Percentiles rank a stretch among this genome's conserved stretches.
phyloP scores from a whole-genome alignment of 2,113 vertebrate species.

The Leptocoma aspasia region DNA sequence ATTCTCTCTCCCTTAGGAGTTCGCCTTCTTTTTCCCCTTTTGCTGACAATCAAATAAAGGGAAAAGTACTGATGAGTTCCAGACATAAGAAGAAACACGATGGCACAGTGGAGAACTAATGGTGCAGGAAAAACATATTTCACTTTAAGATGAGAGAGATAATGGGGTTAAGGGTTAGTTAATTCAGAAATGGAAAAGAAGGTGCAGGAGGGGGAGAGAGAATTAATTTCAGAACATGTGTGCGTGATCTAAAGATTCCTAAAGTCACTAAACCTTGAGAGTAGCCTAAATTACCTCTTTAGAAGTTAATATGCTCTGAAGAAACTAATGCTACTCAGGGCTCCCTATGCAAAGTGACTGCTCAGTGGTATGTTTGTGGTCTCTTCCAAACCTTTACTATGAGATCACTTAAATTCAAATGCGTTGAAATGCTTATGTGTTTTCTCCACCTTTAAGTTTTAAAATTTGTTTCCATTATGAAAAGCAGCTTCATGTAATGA shows the following conservation, averaged over 20 bases:
- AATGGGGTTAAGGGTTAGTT: conserved; percentile 62
- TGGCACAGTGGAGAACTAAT: conserved; percentile 13
- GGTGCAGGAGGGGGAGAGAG: rapidly evolving
- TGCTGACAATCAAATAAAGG: not conserved
- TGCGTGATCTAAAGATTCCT: conserved; percentile 46
- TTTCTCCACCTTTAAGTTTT: conserved; percentile 20
- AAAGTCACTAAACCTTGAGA: conserved; percentile 53
- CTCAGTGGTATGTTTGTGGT: not conserved
- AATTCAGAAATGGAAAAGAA: conserved; percentile 42
- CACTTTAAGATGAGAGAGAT: conserved; percentile 44
- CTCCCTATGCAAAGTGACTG: not conserved
- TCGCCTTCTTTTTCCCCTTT: not conserved
- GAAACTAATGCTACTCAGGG: conserved; percentile 7
- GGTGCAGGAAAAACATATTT: conserved; percentile 41
- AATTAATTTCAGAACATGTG: conserved; percentile 58
- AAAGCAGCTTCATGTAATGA: not conserved
- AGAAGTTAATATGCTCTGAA: conserved; percentile 58
- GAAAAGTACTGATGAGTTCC: conserved; percentile 55
- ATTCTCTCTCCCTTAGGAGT: not conserved
- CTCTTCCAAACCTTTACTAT: conserved; percentile 5
- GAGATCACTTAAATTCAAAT: conserved; percentile 37
- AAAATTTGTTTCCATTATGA: conserved; percentile 39
- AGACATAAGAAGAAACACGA: conserved; percentile 38
- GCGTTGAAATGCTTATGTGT: not conserved
- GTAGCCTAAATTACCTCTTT: conserved; percentile 10